phyloP scores from a whole-genome alignment of 2,797 vertebrate species.

The Enteromius mattozi region DNA sequence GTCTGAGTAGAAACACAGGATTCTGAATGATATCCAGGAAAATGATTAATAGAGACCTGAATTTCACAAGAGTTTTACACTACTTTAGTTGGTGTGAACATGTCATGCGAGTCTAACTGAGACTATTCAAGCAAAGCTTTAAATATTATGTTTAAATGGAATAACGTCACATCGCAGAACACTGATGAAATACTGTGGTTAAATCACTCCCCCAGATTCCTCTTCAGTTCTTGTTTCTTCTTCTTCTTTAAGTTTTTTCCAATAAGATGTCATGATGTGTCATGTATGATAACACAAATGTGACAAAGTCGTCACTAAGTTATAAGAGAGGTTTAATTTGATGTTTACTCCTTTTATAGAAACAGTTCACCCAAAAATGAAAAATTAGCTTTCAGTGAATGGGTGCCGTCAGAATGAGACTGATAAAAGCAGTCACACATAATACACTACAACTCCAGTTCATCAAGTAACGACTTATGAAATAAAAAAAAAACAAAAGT shows the following conservation, averaged over 20 bases:
- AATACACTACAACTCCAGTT: not conserved
- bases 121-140: constrained; percentile 14
- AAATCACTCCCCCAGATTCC: constrained; percentile 9
- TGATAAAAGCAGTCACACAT: not conserved
- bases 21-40: not conserved
- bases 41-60: constrained; percentile 10
- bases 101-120: not conserved
- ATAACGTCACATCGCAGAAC: not conserved
- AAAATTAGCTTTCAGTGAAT: not conserved
- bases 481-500: not conserved
- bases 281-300: not conserved
- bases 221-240: not conserved
- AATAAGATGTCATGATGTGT: not conserved
- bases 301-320: not conserved
- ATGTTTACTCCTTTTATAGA: not conserved
- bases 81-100: not conserved
- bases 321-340: not conserved
- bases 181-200: not conserved
- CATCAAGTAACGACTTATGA: not conserved
- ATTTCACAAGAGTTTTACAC: constrained; percentile 1
- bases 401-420: not conserved
- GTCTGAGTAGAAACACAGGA: not conserved
- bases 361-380: not conserved
- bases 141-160: not conserved
- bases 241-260: not conserved